Evolutionary conservation across 2,888 invertebrate genomes (phyloP).

Genomic region (Drosophila affinis): DNA sequence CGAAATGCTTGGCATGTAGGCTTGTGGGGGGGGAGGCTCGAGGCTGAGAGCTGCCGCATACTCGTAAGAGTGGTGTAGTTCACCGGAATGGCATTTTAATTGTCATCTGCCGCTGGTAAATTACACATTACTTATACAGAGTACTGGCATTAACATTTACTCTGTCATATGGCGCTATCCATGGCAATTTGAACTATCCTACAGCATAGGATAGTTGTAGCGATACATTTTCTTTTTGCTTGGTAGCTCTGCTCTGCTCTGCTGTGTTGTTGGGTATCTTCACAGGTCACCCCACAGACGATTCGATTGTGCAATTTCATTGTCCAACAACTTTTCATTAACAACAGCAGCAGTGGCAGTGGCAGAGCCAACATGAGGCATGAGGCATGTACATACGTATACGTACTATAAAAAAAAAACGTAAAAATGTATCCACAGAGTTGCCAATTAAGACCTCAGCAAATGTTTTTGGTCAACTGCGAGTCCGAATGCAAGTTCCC

Average conservation of each 20-base stretch:
- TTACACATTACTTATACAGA: slow-evolving; percentile 54
- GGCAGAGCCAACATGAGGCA: slow-evolving; percentile 19
- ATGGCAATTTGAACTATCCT: slow-evolving; percentile 8
- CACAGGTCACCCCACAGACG: slow-evolving; percentile 38
- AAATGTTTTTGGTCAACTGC: slow-evolving; percentile 45
- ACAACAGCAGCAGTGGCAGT: slow-evolving; percentile 40
- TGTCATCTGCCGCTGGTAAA: slow-evolving; percentile 50
- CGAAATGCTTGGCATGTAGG: slow-evolving; percentile 21
- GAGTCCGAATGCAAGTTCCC: slow-evolving; percentile 1
- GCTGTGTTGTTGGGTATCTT: slow-evolving; percentile 20
- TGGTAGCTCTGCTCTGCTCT: background rate
- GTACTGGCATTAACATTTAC: slow-evolving; percentile 41
- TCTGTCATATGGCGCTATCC: slow-evolving; percentile 46
- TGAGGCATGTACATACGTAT: background rate
- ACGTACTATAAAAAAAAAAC: slow-evolving; percentile 7
- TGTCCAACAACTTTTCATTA: slow-evolving; percentile 72
- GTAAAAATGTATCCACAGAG: slow-evolving; percentile 36
- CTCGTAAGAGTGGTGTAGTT: slow-evolving; percentile 20
- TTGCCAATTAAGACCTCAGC: slow-evolving; percentile 73
- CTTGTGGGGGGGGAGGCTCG: background rate
- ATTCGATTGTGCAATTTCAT: slow-evolving; percentile 67
- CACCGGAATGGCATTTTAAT: slow-evolving; percentile 56
- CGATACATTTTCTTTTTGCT: slow-evolving; percentile 30
- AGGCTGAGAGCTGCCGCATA: slow-evolving; percentile 19
- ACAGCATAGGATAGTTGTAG: slow-evolving; percentile 1